Evolutionary conservation across 2,888 invertebrate genomes (phyloP).

Genomic region (Argyresthia albistria): DNA sequence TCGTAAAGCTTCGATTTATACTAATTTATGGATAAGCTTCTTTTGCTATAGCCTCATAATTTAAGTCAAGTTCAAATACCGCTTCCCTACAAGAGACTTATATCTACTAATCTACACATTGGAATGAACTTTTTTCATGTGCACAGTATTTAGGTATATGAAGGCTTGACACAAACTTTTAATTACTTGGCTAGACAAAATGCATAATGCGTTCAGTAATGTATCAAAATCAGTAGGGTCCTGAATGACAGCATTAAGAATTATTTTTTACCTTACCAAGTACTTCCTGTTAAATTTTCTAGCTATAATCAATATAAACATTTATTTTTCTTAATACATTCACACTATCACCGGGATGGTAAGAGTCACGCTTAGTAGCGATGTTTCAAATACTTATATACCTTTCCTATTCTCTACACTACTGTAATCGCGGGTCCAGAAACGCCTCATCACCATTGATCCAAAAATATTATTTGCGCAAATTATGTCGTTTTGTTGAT

Average conservation of each 20-base stretch:
- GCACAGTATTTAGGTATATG: not conserved
- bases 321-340: conserved; percentile 33
- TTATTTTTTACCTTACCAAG: conserved; percentile 29
- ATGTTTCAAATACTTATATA: conserved; percentile 32
- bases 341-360: conserved; percentile 59
- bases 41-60: too few relatives aligned
- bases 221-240: not conserved
- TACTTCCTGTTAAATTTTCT: conserved; percentile 33
- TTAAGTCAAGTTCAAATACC: not conserved
- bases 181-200: not conserved
- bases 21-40: not conserved
- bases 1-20: too few relatives aligned
- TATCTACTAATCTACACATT: not conserved
- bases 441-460: conserved; percentile 19
- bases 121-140: not conserved
- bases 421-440: conserved; percentile 43
- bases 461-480: not conserved
- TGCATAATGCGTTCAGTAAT: not conserved
- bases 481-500: not conserved
- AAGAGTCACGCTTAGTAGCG: conserved; percentile 49
- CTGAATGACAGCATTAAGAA: not conserved
- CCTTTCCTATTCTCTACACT: conserved; percentile 19
- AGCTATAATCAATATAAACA: conserved; percentile 41
- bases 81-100: not conserved
- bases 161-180: not conserved